phyloP scores from a whole-genome alignment of 2,797 vertebrate genomes.

The Phataginus tetradactyla region DNA sequence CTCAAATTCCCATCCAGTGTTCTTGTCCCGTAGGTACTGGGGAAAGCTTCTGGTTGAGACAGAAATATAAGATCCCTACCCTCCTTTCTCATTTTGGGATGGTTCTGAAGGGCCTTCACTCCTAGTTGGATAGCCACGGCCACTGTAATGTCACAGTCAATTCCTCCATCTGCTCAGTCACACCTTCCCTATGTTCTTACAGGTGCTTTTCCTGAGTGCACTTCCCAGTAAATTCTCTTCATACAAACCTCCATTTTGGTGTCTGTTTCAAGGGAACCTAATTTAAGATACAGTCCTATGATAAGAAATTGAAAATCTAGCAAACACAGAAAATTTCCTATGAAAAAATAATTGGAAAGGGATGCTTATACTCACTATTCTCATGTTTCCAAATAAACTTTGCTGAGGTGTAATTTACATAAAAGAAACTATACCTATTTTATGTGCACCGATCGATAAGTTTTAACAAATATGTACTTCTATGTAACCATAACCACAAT shows the following conservation, averaged over 20 bases:
- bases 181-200: not conserved
- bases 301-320: not conserved
- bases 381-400: not conserved
- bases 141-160: not conserved
- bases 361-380: not conserved
- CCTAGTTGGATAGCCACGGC: not conserved
- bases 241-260: not conserved
- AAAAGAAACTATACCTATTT: not conserved
- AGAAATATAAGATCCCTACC: not conserved
- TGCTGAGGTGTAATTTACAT: not conserved
- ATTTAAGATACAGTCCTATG: not conserved
- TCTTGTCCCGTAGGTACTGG: not conserved
- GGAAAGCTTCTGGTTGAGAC: not conserved
- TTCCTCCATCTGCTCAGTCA: not conserved
- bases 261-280: not conserved
- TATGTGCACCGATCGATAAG: not conserved
- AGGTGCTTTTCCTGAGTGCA: rapidly evolving
- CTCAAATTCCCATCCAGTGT: not conserved
- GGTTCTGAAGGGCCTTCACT: not conserved
- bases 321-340: not conserved
- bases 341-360: not conserved
- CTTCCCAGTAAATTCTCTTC: not conserved
- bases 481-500: not conserved
- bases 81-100: not conserved
- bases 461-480: not conserved